phyloP scores from a whole-genome alignment of 2,888 invertebrate genomes.

The Platycheirus rosarum region DNA sequence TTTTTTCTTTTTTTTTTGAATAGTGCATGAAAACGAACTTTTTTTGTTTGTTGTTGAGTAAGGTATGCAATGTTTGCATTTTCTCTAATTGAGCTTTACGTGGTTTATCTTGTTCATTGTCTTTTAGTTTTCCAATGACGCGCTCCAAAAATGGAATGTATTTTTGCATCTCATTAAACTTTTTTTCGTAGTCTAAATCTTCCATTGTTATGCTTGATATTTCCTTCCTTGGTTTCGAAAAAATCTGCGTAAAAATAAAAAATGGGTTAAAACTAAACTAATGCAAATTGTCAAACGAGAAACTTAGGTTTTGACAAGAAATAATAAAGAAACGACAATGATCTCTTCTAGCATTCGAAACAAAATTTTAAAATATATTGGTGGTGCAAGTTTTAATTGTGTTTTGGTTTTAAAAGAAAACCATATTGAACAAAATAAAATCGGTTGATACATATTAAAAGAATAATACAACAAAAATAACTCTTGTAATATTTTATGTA shows the following conservation, averaged over 20 bases:
- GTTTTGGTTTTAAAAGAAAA: no score
- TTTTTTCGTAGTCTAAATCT: slow-evolving; percentile 75
- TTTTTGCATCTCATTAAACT: slow-evolving; percentile 80
- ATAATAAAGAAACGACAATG: no score
- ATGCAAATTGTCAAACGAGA: no score
- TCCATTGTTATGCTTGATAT: slow-evolving; percentile 54
- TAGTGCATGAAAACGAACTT: slow-evolving; percentile 76
- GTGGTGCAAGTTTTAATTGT: no score
- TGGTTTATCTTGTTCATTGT: slow-evolving; percentile 75
- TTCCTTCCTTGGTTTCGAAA: neutral
- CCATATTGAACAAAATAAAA: no score
- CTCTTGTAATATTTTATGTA: no score
- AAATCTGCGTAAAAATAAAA: slow-evolving; percentile 24
- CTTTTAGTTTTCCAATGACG: slow-evolving; percentile 87
- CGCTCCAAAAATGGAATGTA: slow-evolving; percentile 89
- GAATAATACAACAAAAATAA: no score
- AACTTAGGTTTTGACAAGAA: no score
- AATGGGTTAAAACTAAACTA: neutral
- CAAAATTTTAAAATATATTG: no score
- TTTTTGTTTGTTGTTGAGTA: slow-evolving; percentile 76
- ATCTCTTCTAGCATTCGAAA: no score
- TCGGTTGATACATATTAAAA: no score
- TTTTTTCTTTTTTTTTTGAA: neutral
- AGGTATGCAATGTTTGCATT: slow-evolving; percentile 77
- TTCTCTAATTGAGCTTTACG: slow-evolving; percentile 77